Evolutionary conservation across 2,113 vertebrate species (phyloP), one percentile per base, ranked within the genome.

Genomic region (Colossoma macropomum): DNA sequence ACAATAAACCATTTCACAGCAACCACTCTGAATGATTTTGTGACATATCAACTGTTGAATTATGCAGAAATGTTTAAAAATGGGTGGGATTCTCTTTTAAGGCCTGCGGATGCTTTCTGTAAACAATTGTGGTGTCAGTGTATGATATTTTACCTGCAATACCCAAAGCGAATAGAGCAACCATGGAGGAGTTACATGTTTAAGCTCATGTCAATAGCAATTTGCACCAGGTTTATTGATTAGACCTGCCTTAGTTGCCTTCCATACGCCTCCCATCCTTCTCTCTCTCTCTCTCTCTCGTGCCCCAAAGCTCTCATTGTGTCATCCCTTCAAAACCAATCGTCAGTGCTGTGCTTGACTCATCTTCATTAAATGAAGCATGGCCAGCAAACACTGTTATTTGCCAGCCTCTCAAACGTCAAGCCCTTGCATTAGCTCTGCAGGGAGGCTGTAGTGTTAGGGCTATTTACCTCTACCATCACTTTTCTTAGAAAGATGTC

Each of bases 281-380:
- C 59, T 17, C 41, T 59, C 70, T 34, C 16, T 60, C 38, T 34
- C 82, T 34, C 83, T 15, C 76, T 4, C 66, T 82, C 63, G 80
- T 63, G 23, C 75, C 23, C 12, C 34, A 32, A 30, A n/a, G 78
- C 66, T 66, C 60, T 73, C 75, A 68, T 73, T 30, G 32, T 63
- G 48, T 34, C 27, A 8, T 63, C 50, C 13, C 63, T 54, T 68
- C 50, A 60, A 75, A 30, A 19, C 2, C 30, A n/a, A 25, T 71
- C 60, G 66, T 78, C 27, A 15, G 38, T 34, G 11, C 34, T 77
- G 63, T n/a, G 62, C 41, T 80, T 85, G n/a, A 81, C 65, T 56
- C 4, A 12, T 32, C 56, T 69, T 83, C 80, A 81, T 85, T 86
- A 81, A 85, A 87, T 82, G 68, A 59, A 75, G 84, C 32, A 45